Evolutionary conservation across 2,113 vertebrate species (phyloP).

Genomic region (Corythornis vintsioides): DNA sequence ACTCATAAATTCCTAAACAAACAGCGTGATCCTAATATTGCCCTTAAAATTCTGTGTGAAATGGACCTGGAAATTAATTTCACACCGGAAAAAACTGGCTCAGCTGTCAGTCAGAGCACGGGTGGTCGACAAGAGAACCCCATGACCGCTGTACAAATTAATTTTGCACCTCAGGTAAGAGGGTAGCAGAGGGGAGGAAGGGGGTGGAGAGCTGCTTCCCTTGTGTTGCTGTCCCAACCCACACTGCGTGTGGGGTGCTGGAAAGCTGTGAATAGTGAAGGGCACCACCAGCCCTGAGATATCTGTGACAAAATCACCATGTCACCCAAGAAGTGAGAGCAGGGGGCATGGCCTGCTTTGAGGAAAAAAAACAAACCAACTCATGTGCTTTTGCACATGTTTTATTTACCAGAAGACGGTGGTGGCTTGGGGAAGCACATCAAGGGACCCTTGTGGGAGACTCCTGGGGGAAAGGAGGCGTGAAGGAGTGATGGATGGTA

Average conservation of each 20-base stretch:
- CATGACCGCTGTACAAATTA: not conserved
- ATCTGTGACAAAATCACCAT: not conserved
- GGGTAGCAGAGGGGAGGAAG: fast-evolving
- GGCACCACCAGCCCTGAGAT: fast-evolving
- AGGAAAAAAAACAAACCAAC: not conserved
- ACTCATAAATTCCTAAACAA: slow-evolving; percentile 19
- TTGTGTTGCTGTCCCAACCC: fast-evolving
- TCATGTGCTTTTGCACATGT: not conserved
- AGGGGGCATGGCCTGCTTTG: fast-evolving
- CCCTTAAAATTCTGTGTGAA: slow-evolving; percentile 60
- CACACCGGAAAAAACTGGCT: not conserved
- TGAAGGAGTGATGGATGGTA: not conserved
- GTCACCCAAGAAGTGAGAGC: not conserved
- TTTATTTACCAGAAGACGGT: not conserved
- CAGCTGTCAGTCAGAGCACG: not conserved
- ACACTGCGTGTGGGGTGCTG: fast-evolving
- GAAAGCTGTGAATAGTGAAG: not conserved
- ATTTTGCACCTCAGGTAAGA: not conserved
- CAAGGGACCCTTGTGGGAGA: not conserved
- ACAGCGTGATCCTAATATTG: not conserved
- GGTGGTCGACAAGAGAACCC: not conserved
- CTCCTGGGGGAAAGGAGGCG: not conserved
- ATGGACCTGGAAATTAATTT: slow-evolving; percentile 70
- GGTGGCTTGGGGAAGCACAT: not conserved
- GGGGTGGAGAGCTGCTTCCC: not conserved